These are phyloP conservation scores for Bolborhynchus lineola DNA, from an alignment of 2,113 vertebrate species.

Conservation along the genomic window DNA sequence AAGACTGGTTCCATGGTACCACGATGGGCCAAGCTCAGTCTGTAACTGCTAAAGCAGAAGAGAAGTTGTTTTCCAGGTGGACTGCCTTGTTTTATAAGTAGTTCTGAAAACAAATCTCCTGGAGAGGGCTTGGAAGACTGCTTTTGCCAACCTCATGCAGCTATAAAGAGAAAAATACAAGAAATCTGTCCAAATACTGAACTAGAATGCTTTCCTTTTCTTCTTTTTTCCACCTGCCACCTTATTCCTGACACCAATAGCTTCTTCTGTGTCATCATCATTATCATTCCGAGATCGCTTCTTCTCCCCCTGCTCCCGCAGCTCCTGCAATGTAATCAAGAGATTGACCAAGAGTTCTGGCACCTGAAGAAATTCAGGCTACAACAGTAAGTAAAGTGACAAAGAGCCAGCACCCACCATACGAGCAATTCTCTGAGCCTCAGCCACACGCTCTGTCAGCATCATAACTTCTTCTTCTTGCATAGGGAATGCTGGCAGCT, in stretches of 20 bases:
- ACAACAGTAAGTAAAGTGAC: rapidly evolving
- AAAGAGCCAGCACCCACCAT: conserved; percentile 76
- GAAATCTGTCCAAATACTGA: not conserved
- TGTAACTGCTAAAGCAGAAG: not conserved
- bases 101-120: not conserved
- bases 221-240: conserved; percentile 86
- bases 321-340: conserved; percentile 76
- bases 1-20: not conserved
- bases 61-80: not conserved
- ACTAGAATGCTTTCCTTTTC: conserved; percentile 72
- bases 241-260: conserved; percentile 89
- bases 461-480: conserved; percentile 98
- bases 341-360: not conserved
- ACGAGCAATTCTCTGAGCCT: conserved; percentile 92
- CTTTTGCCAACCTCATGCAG: not conserved
- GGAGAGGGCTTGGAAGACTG: not conserved
- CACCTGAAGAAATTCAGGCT: not conserved
- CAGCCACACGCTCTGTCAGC: conserved; percentile 91
- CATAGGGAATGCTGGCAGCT: conserved; percentile 92
- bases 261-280: conserved; percentile 84
- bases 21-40: not conserved
- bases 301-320: conserved; percentile 91
- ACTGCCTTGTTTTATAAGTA: not conserved
- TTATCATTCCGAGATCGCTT: conserved; percentile 78
- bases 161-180: not conserved